Evolutionary conservation across 37 sponge, comb jelly and placozoan species (phyloP), one percentile per base, ranked within the genome.

Genomic region (Spongilla lacustris): DNA sequence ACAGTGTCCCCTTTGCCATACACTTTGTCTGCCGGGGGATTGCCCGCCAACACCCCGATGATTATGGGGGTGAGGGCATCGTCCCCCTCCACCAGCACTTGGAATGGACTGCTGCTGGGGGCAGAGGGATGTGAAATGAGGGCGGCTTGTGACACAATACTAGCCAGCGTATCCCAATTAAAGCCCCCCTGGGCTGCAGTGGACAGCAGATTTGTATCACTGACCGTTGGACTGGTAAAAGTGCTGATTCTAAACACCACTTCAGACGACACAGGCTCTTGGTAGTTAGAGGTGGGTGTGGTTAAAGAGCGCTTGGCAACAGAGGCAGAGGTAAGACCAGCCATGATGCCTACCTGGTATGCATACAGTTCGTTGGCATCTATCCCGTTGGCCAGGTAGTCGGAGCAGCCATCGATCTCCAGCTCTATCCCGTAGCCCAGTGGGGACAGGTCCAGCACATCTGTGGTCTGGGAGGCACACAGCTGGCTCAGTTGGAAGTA

Each of bases 1-100:
- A 97, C 76, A 0, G 83, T 90, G 77, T 97, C 97, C 4, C 88
- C 91, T n/a, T 29, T 66, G 28, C 92, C 88, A 74, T 82, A 94
- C 2, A 34, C 79, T 35, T n/a, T 70, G 67, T 97, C 86, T 50
- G 83, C 76, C 35, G 82, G 86, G 4, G 89, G 91, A 68, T 95
- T 89, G 38, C 50, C 76, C 3, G 89, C 92, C 66, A 80, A 89
- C 13, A 92, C 91, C 46, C 73, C 73, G 34, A 77, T 21, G 30
- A 94, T 85, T n/a, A 28, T 50, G 27, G 97, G 95, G 26, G 95
- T 97, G 29, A 81, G 33, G 26, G 71, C 71, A 31, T 92, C 84
- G 17, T 89, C 90, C 11, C 81, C 82, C 21, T 68, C 35, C 34
- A 37, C 27, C 14, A 68, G 31, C 35, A 74, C 32, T 37, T 76